Evolutionary conservation across 2,888 invertebrate species (phyloP).

Genomic region (Macaria notata): DNA sequence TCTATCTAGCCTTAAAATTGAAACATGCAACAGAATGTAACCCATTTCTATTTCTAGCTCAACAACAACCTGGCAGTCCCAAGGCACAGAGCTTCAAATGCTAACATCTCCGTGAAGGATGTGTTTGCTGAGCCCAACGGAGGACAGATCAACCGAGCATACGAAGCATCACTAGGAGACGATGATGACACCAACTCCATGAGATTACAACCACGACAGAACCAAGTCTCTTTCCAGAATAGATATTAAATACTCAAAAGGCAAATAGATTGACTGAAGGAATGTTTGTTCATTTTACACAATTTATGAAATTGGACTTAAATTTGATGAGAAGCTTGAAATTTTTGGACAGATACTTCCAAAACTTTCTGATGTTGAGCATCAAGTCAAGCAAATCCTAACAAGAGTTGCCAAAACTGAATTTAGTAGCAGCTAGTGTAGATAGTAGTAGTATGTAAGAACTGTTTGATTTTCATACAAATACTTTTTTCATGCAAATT

Average conservation of each 20-base stretch:
- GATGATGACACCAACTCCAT: constrained; percentile 88
- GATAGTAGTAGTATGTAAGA: constrained; percentile 16
- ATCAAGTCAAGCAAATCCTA: constrained; percentile 29
- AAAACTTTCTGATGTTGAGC: constrained; percentile 6
- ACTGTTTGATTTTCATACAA: too few relatives aligned
- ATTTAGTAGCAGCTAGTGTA: constrained; percentile 37
- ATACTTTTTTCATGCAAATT: too few relatives aligned
- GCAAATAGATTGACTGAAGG: too few relatives aligned
- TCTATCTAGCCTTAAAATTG: too few relatives aligned
- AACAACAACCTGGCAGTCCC: constrained; percentile 84
- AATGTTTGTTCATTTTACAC: too few relatives aligned
- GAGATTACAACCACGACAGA: constrained; percentile 86
- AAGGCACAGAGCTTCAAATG: constrained; percentile 88
- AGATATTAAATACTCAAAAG: constrained; percentile 51
- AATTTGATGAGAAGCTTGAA: too few relatives aligned
- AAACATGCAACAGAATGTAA: too few relatives aligned
- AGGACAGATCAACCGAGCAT: constrained; percentile 90
- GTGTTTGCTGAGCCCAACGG: constrained; percentile 88
- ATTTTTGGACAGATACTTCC: too few relatives aligned
- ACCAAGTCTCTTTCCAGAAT: constrained; percentile 83
- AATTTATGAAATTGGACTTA: too few relatives aligned
- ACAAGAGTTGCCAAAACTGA: constrained; percentile 55
- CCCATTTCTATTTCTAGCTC: constrained; percentile 58
- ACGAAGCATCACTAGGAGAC: constrained; percentile 85
- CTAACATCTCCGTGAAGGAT: constrained; percentile 90